A percentile compares a stretch with the other conserved stretches of the same genome.
These are phyloP conservation scores for Capromys pilorides DNA, from an alignment of 2,797 vertebrate genomes.

Conservation along the genomic window DNA sequence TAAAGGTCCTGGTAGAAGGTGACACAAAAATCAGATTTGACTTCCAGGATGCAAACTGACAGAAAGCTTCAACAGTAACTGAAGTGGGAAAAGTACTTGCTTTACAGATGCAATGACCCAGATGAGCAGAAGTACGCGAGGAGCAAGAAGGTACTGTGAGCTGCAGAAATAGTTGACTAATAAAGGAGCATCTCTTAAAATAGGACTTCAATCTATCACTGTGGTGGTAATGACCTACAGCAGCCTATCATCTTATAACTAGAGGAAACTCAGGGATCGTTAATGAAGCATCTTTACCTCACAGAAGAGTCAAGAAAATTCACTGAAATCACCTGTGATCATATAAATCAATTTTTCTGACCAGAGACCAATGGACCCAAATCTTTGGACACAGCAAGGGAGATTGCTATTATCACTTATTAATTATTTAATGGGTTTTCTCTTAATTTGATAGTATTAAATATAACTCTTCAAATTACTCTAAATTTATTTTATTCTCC, in stretches of 20 bases:
- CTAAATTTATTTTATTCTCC: neutral
- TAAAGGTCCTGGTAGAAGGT: neutral
- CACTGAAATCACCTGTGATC: neutral
- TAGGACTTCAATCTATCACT: neutral
- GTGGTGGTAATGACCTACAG: neutral
- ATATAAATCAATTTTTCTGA: neutral
- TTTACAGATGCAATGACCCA: neutral
- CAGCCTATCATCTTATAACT: neutral
- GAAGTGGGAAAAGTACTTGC: neutral
- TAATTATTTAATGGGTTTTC: neutral
- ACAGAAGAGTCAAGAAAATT: neutral
- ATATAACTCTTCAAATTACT: neutral
- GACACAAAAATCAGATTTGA: neutral
- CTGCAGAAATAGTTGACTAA: neutral
- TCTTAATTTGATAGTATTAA: neutral
- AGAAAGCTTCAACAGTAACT: neutral
- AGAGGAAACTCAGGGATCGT: neutral
- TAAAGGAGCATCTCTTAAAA: neutral
- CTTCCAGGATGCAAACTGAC: neutral
- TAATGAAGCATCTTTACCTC: neutral
- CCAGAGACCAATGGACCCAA: neutral
- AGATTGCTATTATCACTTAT: neutral
- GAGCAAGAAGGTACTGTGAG: neutral
- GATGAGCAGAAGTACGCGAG: neutral
- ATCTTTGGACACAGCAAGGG: neutral